Percentiles rank a stretch among this genome's conserved stretches.
Conservation (phyloP, 2,797 vertebrate species). For the Menidia menidia region DNA sequence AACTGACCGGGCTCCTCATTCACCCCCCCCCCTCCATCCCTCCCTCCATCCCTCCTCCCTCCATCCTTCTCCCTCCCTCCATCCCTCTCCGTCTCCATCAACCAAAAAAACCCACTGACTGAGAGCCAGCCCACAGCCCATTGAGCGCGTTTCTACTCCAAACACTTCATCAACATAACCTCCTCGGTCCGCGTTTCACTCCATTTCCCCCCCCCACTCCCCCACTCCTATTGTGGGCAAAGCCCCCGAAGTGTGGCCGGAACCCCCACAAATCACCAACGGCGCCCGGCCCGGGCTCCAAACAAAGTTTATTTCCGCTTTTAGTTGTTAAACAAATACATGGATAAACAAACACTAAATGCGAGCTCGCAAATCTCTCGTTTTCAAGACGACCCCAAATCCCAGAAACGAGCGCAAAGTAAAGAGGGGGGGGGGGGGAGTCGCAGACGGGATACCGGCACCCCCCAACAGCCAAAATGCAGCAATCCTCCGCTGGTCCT, state of each 20-base stretch:
- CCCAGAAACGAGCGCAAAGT: background rate
- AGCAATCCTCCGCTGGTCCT: slow-evolving; percentile 62
- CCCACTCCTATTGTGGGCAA: slow-evolving; percentile 14
- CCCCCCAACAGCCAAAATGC: slow-evolving; percentile 61
- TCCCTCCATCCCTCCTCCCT: slow-evolving; percentile 2
- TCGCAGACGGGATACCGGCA: background rate
- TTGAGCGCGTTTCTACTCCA: slow-evolving; percentile 34
- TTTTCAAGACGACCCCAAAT: background rate
- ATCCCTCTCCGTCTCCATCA: slow-evolving; percentile 25
- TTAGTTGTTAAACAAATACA: no score
- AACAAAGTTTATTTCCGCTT: no score
- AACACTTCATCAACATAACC: slow-evolving; percentile 40
- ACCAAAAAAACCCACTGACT: slow-evolving; percentile 20
- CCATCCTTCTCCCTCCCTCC: background rate
- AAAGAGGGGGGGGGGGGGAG: slow-evolving; percentile 15
- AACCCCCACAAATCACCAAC: slow-evolving; percentile 8
- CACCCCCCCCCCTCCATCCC: slow-evolving; percentile 22
- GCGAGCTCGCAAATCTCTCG: no score
- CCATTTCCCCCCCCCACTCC: slow-evolving; percentile 24
- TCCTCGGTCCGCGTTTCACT: slow-evolving; percentile 36
- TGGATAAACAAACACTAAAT: no score
- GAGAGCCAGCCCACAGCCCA: slow-evolving; percentile 30
- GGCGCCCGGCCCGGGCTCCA: background rate
- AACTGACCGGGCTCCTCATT: slow-evolving; percentile 59
- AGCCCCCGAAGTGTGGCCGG: slow-evolving; percentile 11